Evolutionary conservation across 2,113 vertebrate genomes (phyloP).

Genomic region (Carlito syrichta): DNA sequence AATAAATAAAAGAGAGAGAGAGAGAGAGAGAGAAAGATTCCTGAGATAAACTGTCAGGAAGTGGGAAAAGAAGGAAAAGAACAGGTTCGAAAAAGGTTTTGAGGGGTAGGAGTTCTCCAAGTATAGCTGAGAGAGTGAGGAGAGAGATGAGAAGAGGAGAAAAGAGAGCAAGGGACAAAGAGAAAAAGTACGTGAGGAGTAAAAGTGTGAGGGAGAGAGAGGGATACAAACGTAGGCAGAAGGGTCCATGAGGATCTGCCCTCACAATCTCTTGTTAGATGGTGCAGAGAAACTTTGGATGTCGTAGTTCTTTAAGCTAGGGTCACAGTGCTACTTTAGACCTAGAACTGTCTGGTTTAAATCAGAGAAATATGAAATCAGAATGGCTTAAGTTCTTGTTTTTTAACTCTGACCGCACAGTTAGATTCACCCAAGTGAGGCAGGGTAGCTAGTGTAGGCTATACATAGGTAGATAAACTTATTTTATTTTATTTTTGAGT

Average conservation of each 20-base stretch:
- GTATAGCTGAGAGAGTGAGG: not conserved
- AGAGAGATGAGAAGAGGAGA: not conserved
- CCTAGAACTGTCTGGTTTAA: not conserved
- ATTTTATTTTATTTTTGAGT: too few relatives aligned
- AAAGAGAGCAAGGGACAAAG: too few relatives aligned
- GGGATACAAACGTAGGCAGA: rapidly evolving
- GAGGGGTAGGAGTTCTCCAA: not conserved
- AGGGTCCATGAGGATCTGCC: not conserved
- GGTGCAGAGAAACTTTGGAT: not conserved
- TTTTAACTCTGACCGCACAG: not conserved
- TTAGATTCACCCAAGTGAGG: not conserved
- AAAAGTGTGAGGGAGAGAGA: not conserved
- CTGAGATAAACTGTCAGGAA: not conserved
- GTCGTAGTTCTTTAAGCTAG: not conserved
- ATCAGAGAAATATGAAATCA: not conserved
- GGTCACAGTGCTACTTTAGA: not conserved
- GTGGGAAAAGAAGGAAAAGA: not conserved
- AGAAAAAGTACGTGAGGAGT: too few relatives aligned
- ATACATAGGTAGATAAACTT: too few relatives aligned
- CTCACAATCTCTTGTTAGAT: too few relatives aligned
- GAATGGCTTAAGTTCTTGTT: not conserved
- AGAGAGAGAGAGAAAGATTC: not conserved
- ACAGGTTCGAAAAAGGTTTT: not conserved
- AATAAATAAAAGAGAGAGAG: not conserved
- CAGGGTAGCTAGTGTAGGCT: too few relatives aligned